Evolutionary conservation across 2,113 vertebrate genomes (phyloP), one percentile per base, ranked within the genome.

Genomic region (Leucosticte australis): DNA sequence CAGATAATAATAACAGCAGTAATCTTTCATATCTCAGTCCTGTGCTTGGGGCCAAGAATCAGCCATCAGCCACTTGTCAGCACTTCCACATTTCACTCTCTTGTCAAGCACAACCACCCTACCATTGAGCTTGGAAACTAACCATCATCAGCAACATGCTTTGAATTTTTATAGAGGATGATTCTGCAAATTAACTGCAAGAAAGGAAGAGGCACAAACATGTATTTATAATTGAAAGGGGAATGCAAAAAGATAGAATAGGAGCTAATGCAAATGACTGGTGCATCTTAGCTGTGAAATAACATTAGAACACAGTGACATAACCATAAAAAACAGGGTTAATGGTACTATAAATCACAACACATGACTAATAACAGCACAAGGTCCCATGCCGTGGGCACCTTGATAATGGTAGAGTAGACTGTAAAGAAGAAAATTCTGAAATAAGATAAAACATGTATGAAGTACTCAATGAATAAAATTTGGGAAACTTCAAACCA

Each of bases 1-100:
- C 89, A 87, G 78, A 90, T 59, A 92, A 94, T 78, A 81, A 90
- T 55, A 92, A 91, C 55, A n/a, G 55, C 75, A 83, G 84, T 62
- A 44, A 89, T 47, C 81, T 42, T 65, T 33, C 70, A 19, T 49
- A 65, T 46, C 0, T 3, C 87, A 90, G 50, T 65, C 62, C 69
- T 46, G 70, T 0, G 15, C 70, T 75, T 24, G 31, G 62, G 78
- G 84, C 84, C 91, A 85, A 80, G 76, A 90, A 78, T 92, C 53
- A 81, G 84, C 86, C 55, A 71, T 59, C 83, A 92, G 73, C 9
- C 65, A 18, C 89, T 93, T 94, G 89, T 79, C 81, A 97, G 79
- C 65, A 87, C 55, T 91, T 92, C 62, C 63, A 84, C 1, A 2
- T 64, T 71, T 87, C 65, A 68, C 62, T 75, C 57, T 56, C 74